These are phyloP conservation scores for Acanthopleura granulata DNA, from an alignment of 2,888 invertebrate genomes.

Conservation along the genomic window DNA sequence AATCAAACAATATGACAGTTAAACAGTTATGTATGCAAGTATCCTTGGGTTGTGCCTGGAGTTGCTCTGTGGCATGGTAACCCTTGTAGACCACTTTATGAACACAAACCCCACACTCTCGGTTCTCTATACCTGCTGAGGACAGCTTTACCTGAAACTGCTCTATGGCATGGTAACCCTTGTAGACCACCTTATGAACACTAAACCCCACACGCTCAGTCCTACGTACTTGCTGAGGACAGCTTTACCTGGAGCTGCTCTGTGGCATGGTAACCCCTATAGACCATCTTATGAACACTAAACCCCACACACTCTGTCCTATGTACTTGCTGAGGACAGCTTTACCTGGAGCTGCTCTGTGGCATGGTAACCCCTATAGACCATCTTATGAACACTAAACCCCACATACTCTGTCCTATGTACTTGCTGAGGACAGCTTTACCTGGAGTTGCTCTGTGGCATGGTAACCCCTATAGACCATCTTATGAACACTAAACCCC, in stretches of 20 bases:
- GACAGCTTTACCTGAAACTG: conserved; percentile 54
- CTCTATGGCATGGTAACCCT: conserved; percentile 63
- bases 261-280: conserved; percentile 63
- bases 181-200: conserved; percentile 62
- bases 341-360: conserved; percentile 61
- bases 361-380: conserved; percentile 64
- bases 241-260: conserved; percentile 58
- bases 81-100: too few species aligned
- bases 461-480: conserved; percentile 65
- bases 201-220: conserved; percentile 56
- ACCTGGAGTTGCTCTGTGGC: conserved; percentile 64
- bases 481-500: conserved; percentile 59
- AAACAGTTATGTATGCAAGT: too few species aligned
- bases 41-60: too few species aligned
- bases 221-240: conserved; percentile 34
- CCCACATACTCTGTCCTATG: conserved; percentile 58
- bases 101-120: too few species aligned
- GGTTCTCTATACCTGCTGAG: too few species aligned
- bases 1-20: too few species aligned
- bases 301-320: conserved; percentile 58
- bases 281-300: conserved; percentile 61
- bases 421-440: conserved; percentile 1
- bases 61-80: too few species aligned
- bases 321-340: conserved; percentile 28
- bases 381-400: conserved; percentile 59